Evolutionary conservation across 2,113 vertebrate genomes (phyloP), one percentile per base, ranked within the genome.

Genomic region (Silurus meridionalis): DNA sequence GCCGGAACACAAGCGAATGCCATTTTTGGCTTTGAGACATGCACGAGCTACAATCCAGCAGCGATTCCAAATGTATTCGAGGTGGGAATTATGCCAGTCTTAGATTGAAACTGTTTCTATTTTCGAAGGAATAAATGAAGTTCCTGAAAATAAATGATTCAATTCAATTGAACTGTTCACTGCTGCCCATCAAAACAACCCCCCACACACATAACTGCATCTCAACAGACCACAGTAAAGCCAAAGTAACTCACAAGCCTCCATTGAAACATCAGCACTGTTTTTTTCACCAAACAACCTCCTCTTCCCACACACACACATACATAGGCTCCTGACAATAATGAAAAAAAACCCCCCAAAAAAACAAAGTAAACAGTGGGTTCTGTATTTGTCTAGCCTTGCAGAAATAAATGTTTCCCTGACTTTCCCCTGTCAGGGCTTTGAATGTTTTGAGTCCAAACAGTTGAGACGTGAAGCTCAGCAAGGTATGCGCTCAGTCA

Each of bases 381-480:
- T 90, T 90, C 94, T 91, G 89, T 93, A 94, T 95, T 94, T 94
- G 94, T 92, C 90, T 93, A 92, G 94, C 90, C 92, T 92, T 80
- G 87, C 90, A 64, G 92, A 94, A 93, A 94, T 90, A 94, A 95
- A 94, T 92, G 93, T 92, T 94, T 93, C 93, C 92, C 92, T 91
- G 93, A 92, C 92, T 94, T 93, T 93, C 89, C 90, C 52, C 92
- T 78, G 83, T 94, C 93, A 94, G 93, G 91, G 91, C 91, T 86
- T 90, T 90, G 90, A 94, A 94, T 95, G 93, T 95, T 95, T 95
- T 94, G 90, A 94, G 85, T 94, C 88, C 86, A 95, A 95, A 95
- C 93, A 95, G 92, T 83, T 72, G 87, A 87, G 84, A 60, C 84
- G 17, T 25, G 93, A 88, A 85, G 90, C 92, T 90, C 90, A 0